Conservation (phyloP, 2,888 invertebrate genomes). For the Dorcus parallelipipedus region DNA sequence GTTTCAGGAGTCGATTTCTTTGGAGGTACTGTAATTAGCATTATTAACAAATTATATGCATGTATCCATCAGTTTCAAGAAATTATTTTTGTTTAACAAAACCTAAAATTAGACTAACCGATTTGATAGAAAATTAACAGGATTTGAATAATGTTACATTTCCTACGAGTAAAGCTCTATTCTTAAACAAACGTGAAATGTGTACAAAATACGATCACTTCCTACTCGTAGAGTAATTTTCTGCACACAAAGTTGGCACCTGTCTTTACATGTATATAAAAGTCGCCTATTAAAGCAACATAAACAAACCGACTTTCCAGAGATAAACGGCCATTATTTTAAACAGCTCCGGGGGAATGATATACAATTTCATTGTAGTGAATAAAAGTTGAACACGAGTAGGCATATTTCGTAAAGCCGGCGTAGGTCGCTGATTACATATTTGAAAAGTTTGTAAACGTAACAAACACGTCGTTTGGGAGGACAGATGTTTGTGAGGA, state of each 20-base stretch:
- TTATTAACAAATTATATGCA: no score
- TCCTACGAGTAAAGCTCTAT: no score
- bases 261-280: background rate
- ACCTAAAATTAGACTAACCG: no score
- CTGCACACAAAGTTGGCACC: background rate
- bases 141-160: no score
- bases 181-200: no score
- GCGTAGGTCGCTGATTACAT: slow-evolving; percentile 2
- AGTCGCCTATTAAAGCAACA: background rate
- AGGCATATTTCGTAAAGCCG: slow-evolving; percentile 1
- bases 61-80: no score
- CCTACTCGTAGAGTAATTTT: background rate
- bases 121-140: no score
- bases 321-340: no score
- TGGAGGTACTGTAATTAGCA: no score
- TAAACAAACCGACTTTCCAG: background rate
- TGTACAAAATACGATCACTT: no score
- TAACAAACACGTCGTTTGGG: slow-evolving; percentile 39
- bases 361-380: background rate
- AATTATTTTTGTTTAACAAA: no score
- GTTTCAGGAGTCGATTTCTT: no score
- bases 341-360: background rate
- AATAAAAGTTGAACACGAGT: slow-evolving; percentile 2
- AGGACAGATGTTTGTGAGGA: slow-evolving; percentile 41
- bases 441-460: slow-evolving; percentile 32